A percentile compares a stretch with the other conserved stretches of the same genome.
Evolutionary conservation across 2,113 vertebrate species (phyloP).

Genomic region (Sinocyclocheilus grahami): DNA sequence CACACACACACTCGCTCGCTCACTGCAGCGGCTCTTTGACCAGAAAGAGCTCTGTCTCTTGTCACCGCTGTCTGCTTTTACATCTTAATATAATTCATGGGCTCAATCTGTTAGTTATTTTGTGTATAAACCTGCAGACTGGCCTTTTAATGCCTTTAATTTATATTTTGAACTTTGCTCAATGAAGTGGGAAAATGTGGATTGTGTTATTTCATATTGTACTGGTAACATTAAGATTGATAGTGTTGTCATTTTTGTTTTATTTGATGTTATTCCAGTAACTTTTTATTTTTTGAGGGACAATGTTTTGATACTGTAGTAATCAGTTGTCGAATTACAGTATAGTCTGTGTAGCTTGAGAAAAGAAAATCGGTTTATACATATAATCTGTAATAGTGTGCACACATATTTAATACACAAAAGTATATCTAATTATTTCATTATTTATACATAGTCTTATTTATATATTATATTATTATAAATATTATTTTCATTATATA

Average conservation of each 20-base stretch:
- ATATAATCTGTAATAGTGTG: too few species aligned
- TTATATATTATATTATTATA: too few species aligned
- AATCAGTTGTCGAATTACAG: too few species aligned
- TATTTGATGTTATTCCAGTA: too few species aligned
- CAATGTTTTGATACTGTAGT: too few species aligned
- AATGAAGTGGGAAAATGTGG: slow-evolving; percentile 1
- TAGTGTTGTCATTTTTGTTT: not conserved
- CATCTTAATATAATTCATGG: slow-evolving; percentile 56
- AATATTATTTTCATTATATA: too few species aligned
- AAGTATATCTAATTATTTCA: too few species aligned
- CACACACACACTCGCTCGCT: not conserved
- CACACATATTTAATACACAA: too few species aligned
- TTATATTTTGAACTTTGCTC: slow-evolving; percentile 31
- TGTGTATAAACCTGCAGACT: slow-evolving; percentile 28
- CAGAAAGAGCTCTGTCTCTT: slow-evolving; percentile 34
- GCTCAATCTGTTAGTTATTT: slow-evolving; percentile 55
- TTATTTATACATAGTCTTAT: too few species aligned
- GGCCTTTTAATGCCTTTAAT: slow-evolving; percentile 23
- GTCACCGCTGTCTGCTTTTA: slow-evolving; percentile 43
- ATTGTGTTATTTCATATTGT: slow-evolving; percentile 23
- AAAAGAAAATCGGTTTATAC: too few species aligned
- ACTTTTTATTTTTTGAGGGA: too few species aligned
- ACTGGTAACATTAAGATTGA: slow-evolving; percentile 17
- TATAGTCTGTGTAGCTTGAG: too few species aligned
- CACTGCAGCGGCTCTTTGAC: not conserved